Conservation (phyloP, 1,140 invertebrate species). For the Papilio glaucus region DNA sequence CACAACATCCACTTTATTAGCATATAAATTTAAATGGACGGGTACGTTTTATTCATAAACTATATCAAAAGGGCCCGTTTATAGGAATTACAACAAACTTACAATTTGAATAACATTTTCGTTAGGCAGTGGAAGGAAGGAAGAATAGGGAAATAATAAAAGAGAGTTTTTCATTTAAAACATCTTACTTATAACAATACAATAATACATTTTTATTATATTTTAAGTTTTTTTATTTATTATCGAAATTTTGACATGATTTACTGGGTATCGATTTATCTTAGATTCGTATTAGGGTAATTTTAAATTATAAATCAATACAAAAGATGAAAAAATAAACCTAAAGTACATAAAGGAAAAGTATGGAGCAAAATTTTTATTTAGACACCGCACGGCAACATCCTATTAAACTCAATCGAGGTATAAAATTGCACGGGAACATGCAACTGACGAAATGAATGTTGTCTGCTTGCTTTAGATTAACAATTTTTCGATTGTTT, state of each 20-base stretch:
- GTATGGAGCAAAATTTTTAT: not conserved
- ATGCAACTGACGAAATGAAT: not conserved
- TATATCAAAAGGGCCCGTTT: not conserved
- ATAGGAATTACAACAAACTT: not conserved
- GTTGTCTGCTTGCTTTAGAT: not conserved
- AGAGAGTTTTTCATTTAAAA: not conserved
- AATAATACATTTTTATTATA: too few species aligned
- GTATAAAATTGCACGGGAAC: conserved; percentile 11
- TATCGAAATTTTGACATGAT: too few species aligned
- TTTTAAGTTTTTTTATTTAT: too few species aligned
- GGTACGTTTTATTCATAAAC: conserved; percentile 13
- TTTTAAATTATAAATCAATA: conserved; percentile 8
- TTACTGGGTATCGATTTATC: too few species aligned
- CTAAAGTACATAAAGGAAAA: not conserved
- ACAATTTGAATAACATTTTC: conserved; percentile 15
- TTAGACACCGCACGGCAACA: conserved; percentile 2
- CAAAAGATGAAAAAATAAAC: too few species aligned
- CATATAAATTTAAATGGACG: not conserved
- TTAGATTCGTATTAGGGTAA: not conserved
- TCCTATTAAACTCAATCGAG: conserved; percentile 6
- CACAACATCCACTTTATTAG: not conserved
- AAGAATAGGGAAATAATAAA: not conserved
- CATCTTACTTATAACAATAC: not conserved
- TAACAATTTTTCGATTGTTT: too few species aligned
- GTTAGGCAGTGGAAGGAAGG: not conserved